Percentiles rank a stretch among this genome's conserved stretches.
phyloP scores from a whole-genome alignment of 2,888 invertebrate genomes.

The Frankliniella intonsa region DNA sequence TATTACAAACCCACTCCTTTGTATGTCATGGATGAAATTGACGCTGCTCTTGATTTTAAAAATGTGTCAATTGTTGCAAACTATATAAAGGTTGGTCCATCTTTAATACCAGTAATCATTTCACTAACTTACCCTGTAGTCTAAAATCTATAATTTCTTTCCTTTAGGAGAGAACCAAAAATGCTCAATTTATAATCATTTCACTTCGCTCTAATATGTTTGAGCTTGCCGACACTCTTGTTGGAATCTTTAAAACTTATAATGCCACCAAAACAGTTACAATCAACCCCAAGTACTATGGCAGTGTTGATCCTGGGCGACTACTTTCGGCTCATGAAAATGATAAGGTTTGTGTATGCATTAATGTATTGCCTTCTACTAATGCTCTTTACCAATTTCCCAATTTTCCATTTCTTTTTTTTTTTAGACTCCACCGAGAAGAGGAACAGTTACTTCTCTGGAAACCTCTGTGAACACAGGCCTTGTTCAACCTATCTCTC shows the following conservation, averaged over 20 bases:
- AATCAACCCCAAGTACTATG: conserved; percentile 48
- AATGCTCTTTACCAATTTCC: too few relatives aligned
- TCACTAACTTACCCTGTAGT: background rate
- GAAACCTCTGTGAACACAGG: background rate
- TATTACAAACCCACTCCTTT: conserved; percentile 97
- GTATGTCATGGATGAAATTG: conserved; percentile 99
- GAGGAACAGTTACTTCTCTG: background rate
- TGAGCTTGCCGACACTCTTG: conserved; percentile 82
- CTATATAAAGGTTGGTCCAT: conserved; percentile 76
- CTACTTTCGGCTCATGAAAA: background rate
- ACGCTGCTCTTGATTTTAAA: conserved; percentile 96
- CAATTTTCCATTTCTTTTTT: background rate
- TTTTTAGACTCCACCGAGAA: background rate
- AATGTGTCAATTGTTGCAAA: conserved; percentile 97
- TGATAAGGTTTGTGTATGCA: background rate
- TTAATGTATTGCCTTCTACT: background rate
- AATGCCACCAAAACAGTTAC: conserved; percentile 80
- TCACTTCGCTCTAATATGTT: conserved; percentile 97
- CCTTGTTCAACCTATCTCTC: background rate
- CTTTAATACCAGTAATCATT: conserved; percentile 12
- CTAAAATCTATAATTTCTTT: background rate
- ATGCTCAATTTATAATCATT: conserved; percentile 97
- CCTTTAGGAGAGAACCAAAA: conserved; percentile 83
- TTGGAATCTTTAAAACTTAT: conserved; percentile 93
- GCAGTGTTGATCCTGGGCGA: background rate